Percentiles rank a stretch among this genome's conserved stretches.
Evolutionary conservation across 2,888 invertebrate genomes (phyloP).

Genomic region (Agrotis puta): DNA sequence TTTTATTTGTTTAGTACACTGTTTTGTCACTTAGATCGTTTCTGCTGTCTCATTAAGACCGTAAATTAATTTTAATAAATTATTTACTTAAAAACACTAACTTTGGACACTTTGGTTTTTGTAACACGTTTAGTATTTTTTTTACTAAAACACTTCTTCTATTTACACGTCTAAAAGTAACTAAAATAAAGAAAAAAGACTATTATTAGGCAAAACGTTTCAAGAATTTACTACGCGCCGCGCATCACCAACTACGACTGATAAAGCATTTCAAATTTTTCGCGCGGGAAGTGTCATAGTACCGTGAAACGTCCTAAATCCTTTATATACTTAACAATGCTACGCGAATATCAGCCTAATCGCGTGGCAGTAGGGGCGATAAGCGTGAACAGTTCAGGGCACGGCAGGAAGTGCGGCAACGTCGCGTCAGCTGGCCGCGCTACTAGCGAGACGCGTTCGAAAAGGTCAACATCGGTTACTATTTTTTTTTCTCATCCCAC

Average conservation of each 20-base stretch:
- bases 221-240: slow-evolving; percentile 72
- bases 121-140: slow-evolving; percentile 42
- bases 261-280: slow-evolving; percentile 91
- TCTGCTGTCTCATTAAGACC: slow-evolving; percentile 4
- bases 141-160: slow-evolving; percentile 44
- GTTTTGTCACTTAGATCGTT: slow-evolving; percentile 21
- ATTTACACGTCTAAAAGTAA: slow-evolving; percentile 33
- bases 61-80: slow-evolving; percentile 45
- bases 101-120: slow-evolving; percentile 82
- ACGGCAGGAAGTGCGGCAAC: slow-evolving; percentile 84
- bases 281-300: slow-evolving; percentile 88
- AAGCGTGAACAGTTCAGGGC: slow-evolving; percentile 81
- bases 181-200: slow-evolving; percentile 49
- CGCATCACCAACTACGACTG: slow-evolving; percentile 81
- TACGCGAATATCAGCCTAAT: slow-evolving; percentile 76
- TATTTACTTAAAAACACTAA: slow-evolving; percentile 56
- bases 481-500: slow-evolving; percentile 84
- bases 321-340: slow-evolving; percentile 83
- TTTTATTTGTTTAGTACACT: slow-evolving; percentile 8
- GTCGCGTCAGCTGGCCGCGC: slow-evolving; percentile 90
- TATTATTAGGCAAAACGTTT: slow-evolving; percentile 38
- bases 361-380: slow-evolving; percentile 82
- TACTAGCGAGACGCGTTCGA: slow-evolving; percentile 87
- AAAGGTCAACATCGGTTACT: slow-evolving; percentile 90
- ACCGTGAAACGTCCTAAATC: slow-evolving; percentile 85